Evolutionary conservation across 2,797 vertebrate genomes (phyloP).

Genomic region (Leptodactylus fallax): DNA sequence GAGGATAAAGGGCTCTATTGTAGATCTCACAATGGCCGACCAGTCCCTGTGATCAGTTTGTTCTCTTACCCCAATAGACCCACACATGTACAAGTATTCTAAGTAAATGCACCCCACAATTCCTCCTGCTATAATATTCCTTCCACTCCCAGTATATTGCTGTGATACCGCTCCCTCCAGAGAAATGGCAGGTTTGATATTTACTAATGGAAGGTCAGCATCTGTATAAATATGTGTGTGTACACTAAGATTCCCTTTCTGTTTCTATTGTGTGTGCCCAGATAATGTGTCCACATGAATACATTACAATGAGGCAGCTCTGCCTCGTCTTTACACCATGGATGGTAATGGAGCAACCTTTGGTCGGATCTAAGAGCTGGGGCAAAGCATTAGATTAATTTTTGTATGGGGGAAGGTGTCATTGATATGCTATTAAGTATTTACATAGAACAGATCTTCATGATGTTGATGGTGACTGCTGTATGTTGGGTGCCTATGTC

Average conservation of each 20-base stretch:
- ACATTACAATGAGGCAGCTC: neutral
- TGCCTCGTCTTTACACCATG: neutral
- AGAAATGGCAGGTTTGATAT: slow-evolving; percentile 40
- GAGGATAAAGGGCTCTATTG: neutral
- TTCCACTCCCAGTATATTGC: neutral
- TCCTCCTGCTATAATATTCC: neutral
- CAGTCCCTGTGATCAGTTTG: neutral
- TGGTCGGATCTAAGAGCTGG: neutral
- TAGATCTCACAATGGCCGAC: neutral
- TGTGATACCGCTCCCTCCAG: neutral
- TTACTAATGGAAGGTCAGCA: slow-evolving; percentile 62
- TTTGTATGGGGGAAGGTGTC: neutral
- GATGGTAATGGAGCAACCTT: neutral
- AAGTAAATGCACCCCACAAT: neutral
- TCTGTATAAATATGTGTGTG: slow-evolving; percentile 62
- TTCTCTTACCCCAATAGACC: neutral
- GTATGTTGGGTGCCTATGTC: too few relatives aligned
- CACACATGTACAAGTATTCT: neutral
- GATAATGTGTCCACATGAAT: slow-evolving; percentile 11
- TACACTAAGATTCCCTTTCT: slow-evolving; percentile 39
- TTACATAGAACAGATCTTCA: neutral
- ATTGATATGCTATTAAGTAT: neutral
- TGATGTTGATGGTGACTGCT: neutral
- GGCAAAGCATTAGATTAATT: neutral
- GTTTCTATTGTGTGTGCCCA: slow-evolving; percentile 33